Evolutionary conservation across 2,888 invertebrate species (phyloP), one percentile per base, ranked within the genome.

Genomic region (Mesoligia furuncula): DNA sequence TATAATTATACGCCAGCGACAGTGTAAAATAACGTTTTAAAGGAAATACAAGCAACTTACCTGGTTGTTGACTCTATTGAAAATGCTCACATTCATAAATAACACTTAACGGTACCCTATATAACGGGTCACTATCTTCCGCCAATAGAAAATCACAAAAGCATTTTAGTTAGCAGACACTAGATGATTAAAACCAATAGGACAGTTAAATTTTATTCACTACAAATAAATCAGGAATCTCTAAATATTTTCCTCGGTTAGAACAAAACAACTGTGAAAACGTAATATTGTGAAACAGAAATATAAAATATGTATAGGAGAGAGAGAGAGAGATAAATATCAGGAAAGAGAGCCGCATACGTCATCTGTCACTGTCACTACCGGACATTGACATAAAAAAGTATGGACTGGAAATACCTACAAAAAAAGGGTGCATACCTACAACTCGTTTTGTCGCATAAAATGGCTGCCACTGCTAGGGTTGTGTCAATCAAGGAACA

Each of bases 31-130:
- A 24, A 48, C 51, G 20, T 66, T 24, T 13, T 42, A 36, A 3
- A 64, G 13, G 27, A 79, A 64, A 39, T 54, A 31, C 0, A 75
- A 62, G 20, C 27, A 36, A 90, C 93, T 95, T 95, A 98, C 98
- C 97, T 98, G 98, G 93, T 97, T 97, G 96, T 98, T 98, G 94
- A 98, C 98, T 97, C 98, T 98, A 93, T 98, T 98, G 94, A 98
- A 98, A 93, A 98, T 97, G 96, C 98, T 98, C 97, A 98, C 98
- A 98, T 98, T 98, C 98, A 98, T 98, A 98, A 93, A 96, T 95
- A 93, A 88, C 94, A 91, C 91, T 90, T 95, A 95, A 95, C 95
- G 94, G 95, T 94, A 92, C 90, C 88, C 87, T 91, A 85, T 86
- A 69, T 81, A 87, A 88, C 84, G 86, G 89, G 84, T 86, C 89